Percentiles rank a stretch among this genome's conserved stretches.
phyloP scores from a whole-genome alignment of 2,888 invertebrate genomes.

The Drepana falcataria region DNA sequence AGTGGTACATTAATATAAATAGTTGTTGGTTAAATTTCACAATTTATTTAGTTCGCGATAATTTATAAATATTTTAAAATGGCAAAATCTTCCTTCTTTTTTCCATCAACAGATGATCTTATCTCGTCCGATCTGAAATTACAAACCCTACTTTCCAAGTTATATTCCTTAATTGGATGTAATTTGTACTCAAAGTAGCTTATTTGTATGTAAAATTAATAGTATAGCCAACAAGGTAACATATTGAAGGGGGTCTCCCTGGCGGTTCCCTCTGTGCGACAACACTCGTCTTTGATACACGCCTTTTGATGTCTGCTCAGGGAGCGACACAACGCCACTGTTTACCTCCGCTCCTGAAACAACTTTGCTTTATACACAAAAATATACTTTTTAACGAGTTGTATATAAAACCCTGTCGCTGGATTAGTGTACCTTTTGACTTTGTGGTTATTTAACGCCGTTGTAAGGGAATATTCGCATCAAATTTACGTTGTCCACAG shows the following conservation, averaged over 20 bases:
- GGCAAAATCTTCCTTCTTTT: too few species aligned
- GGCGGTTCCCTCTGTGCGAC: slow-evolving; percentile 46
- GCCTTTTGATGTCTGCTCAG: slow-evolving; percentile 69
- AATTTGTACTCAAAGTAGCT: slow-evolving; percentile 7
- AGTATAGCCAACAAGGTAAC: slow-evolving; percentile 50
- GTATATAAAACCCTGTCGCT: slow-evolving; percentile 14
- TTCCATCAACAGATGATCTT: too few species aligned
- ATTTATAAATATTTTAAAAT: too few species aligned
- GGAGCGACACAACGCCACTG: slow-evolving; percentile 58
- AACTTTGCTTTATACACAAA: slow-evolving; percentile 47
- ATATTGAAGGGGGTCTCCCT: slow-evolving; percentile 50
- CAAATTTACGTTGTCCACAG: too few species aligned
- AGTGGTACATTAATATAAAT: too few species aligned
- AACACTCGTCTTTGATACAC: slow-evolving; percentile 65
- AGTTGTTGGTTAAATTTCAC: too few species aligned
- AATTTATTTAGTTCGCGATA: too few species aligned
- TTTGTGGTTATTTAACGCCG: too few species aligned
- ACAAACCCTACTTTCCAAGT: not conserved
- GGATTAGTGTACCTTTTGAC: not conserved
- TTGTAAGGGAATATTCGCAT: too few species aligned
- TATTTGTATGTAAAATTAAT: slow-evolving; percentile 50
- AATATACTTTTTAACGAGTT: slow-evolving; percentile 48
- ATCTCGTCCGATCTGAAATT: too few species aligned
- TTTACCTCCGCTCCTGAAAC: slow-evolving; percentile 55
- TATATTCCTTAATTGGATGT: slow-evolving; percentile 2